Evolutionary conservation across 2,797 vertebrate species (phyloP), one percentile per base, ranked within the genome.

Genomic region (Cryptoblepharus egeriae): DNA sequence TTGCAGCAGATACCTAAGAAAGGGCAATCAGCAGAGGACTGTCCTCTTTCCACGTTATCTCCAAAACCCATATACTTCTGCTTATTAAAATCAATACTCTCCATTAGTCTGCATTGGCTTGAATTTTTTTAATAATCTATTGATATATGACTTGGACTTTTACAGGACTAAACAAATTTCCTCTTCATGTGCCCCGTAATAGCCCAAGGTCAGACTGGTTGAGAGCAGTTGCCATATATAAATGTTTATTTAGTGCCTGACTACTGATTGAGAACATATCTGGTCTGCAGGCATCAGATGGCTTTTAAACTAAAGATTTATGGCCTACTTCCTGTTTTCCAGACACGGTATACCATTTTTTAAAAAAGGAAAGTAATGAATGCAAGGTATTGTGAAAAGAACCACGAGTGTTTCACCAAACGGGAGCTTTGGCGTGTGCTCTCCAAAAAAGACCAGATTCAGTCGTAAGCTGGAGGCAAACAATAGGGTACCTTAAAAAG

Each of bases 241-340:
- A 95, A 93, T 95, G 95, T 96, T 95, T 96, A 96, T 97, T 96
- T 96, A 96, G 96, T 95, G 95, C 95, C 95, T 96, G 96, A 95
- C 95, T 95, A 94, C 95, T 96, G 96, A 96, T 95, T 93, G 95
- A 93, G 95, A 96, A 96, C 96, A 95, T 94, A 95, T 95, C 96
- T 94, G 95, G 94, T 94, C 93, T 94, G 78, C 92, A 89, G 92
- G 95, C 94, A 93, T 96, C 94, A 94, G 95, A 93, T 95, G 95
- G 95, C 94, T 94, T 96, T 96, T 94, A 94, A 95, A 93, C 93
- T 92, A 93, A 94, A 95, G 95, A 95, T 96, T 94, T 92, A 94
- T 94, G 92, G 91, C 84, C 92, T 87, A 92, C 95, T 96, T 97
- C 96, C 96, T 96, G 95, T 93, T 94, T 93, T 92, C 94, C 95